Conservation (phyloP, 2,797 vertebrate genomes). For the Erethizon dorsatum region DNA sequence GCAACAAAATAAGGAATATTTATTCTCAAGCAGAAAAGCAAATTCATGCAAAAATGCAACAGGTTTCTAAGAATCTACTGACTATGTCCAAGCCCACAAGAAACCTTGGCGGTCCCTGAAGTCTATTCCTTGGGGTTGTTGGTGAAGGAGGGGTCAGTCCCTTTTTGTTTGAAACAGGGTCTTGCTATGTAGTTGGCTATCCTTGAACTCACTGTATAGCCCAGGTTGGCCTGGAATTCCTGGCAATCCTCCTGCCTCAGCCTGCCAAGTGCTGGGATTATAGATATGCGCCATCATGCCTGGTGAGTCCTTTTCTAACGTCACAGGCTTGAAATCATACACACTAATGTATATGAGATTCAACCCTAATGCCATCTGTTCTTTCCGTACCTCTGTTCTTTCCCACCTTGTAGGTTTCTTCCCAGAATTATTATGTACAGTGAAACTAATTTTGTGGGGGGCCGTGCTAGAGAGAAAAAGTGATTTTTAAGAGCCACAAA, state of each 20-base stretch:
- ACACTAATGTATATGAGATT: background rate
- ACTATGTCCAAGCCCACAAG: background rate
- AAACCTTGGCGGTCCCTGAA: conserved; percentile 7
- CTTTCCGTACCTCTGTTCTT: background rate
- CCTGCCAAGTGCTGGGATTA: background rate
- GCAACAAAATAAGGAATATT: conserved; percentile 54
- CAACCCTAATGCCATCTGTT: background rate
- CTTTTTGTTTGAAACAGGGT: background rate
- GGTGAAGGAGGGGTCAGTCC: background rate
- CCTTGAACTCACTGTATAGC: background rate
- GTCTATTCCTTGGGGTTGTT: background rate
- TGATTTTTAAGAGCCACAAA: conserved; percentile 2
- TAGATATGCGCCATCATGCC: background rate
- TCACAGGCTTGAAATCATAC: background rate
- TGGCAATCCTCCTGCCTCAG: background rate
- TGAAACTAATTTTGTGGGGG: background rate
- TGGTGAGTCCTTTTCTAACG: background rate
- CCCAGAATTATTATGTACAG: conserved; percentile 28
- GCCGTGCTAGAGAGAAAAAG: background rate
- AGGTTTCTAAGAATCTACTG: background rate
- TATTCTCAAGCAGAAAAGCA: conserved; percentile 63
- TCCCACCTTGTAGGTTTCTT: conserved; percentile 5
- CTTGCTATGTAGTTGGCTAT: background rate
- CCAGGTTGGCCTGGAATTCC: background rate
- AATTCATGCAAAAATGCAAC: conserved; percentile 48